Evolutionary conservation across 2,797 vertebrate genomes (phyloP), one percentile per base, ranked within the genome.

Genomic region (Muscicapa striata): DNA sequence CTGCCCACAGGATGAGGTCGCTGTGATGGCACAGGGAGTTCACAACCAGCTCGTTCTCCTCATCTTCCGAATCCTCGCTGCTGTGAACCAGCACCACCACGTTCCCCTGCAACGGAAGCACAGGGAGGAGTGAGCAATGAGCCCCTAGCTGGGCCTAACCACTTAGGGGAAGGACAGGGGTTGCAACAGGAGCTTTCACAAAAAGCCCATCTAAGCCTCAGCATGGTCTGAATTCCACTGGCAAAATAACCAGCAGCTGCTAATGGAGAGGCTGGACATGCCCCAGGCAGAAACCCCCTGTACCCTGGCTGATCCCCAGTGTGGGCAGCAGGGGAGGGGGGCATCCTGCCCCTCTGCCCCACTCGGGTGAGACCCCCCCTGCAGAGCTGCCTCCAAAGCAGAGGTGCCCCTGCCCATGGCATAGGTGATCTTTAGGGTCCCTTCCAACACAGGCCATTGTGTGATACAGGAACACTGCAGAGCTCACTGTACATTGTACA

Each of bases 11-110:
- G 62, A 98, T 91, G 91, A 99, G 97, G 91, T 97, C 97, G 54
- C 98, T 98, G 96, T 99, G 99, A 95, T 99, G 99, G 21, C 97
- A 97, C 58, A 99, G 92, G 32, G 98, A 98, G 58, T 92, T 98
- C 83, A 98, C 96, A 4, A 99, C 96, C 89, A 97, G 70, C 19
- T 98, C 97, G 0, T 97, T 98, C 59, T 98, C 98, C 85, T 98
- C 97, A 0, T 99, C 98, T 14, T 98, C 98, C 0, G 98, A 97
- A 3, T 98, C 98, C 32, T 97, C 97, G 0, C 96, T 96, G 95
- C 98, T 97, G 23, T 98, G 99, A 15, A 98, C 97, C 79, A 99
- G 97, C 96, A 98, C 98, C 87, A 99, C 98, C 32, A 99, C 5
- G 22, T 98, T 99, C 4, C 99, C 99, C 99, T 99, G 97, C 10